phyloP scores from a whole-genome alignment of 2,888 invertebrate species.

The Notocelia uddmanniana region DNA sequence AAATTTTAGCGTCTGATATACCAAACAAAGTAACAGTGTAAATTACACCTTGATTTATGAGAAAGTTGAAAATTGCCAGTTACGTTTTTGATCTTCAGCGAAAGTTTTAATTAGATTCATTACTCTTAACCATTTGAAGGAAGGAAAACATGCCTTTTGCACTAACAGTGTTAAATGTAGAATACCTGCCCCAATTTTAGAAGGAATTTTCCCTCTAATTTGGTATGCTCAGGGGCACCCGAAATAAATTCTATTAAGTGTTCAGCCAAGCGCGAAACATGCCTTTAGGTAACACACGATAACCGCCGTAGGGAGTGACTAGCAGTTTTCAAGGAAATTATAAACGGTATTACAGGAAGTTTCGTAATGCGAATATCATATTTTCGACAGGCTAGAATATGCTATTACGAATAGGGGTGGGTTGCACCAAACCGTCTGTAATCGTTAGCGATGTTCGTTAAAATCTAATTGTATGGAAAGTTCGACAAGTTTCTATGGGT shows the following conservation, averaged over 20 bases:
- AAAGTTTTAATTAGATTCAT: not conserved
- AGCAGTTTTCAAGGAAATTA: slow-evolving; percentile 1
- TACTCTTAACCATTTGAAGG: not conserved
- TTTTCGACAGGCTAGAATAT: not conserved
- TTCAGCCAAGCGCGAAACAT: slow-evolving; percentile 42
- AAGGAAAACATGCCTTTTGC: not conserved
- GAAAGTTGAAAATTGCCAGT: too few relatives aligned
- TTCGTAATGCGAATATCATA: not conserved
- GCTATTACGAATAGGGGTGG: too few relatives aligned
- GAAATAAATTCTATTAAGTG: slow-evolving; percentile 44
- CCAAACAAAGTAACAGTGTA: too few relatives aligned
- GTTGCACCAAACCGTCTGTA: too few relatives aligned
- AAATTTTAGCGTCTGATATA: too few relatives aligned
- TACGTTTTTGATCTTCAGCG: too few relatives aligned
- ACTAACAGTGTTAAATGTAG: slow-evolving; percentile 8
- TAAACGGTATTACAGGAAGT: not conserved
- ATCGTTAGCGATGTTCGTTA: too few relatives aligned
- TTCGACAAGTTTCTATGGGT: too few relatives aligned
- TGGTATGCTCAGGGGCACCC: slow-evolving; percentile 39
- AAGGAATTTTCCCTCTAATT: slow-evolving; percentile 42
- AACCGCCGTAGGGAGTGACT: slow-evolving; percentile 3
- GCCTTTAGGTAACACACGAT: slow-evolving; percentile 22
- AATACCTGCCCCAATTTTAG: slow-evolving; percentile 33
- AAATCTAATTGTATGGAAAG: too few relatives aligned
- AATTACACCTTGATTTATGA: too few relatives aligned